These are phyloP conservation scores for rat (Rattus norvegicus) DNA, from an alignment of 2,113 vertebrate species.

Conservation along the genomic window GRCr8 NC_086019.1:18014501-18015000, in stretches of 20 bases:
- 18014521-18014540: neutral
- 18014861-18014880: neutral
- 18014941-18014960: neutral
- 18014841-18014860: neutral
- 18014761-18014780: accelerated
- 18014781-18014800: neutral
- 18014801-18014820: neutral
- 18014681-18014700: neutral
- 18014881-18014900: neutral
- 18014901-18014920: neutral
- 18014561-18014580: neutral
- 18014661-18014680: neutral
- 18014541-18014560: neutral
- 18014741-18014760: neutral
- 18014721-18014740: neutral
- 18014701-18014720: neutral
- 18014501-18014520: neutral
- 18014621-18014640: neutral
- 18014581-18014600: neutral
- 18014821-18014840: neutral
- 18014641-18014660: neutral
- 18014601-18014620: too few relatives aligned
- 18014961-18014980: neutral
- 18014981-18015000: neutral
- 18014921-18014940: neutral